Evolutionary conservation across 64 coral and sea anemone genomes (phyloP).

Genomic region (Montipora capricornis): DNA sequence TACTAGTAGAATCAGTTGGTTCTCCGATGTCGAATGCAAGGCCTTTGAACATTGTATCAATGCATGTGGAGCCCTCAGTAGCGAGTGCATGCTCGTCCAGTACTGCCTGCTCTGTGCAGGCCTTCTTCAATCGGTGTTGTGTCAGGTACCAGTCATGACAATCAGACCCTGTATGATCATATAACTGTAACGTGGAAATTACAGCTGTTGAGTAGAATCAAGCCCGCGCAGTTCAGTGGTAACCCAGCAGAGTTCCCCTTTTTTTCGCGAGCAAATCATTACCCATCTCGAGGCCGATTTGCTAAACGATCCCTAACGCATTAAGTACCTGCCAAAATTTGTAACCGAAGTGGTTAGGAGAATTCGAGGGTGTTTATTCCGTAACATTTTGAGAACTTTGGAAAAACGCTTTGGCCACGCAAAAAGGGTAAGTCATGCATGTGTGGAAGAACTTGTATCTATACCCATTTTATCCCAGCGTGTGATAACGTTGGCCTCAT

Average conservation of each 20-base stretch:
- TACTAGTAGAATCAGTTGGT: not conserved
- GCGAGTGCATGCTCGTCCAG: not conserved
- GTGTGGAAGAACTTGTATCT: conserved; percentile 2
- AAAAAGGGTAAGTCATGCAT: conserved; percentile 21
- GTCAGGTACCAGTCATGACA: not conserved
- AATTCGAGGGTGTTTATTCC: conserved; percentile 38
- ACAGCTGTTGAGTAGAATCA: conserved; percentile 5
- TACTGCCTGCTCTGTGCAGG: not conserved
- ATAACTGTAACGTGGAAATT: conserved; percentile 31
- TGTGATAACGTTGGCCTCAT: not conserved
- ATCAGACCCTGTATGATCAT: not conserved
- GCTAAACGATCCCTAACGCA: conserved; percentile 25
- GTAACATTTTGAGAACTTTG: conserved; percentile 6
- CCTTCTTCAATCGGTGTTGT: not conserved
- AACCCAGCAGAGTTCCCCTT: conserved; percentile 49
- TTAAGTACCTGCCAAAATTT: conserved; percentile 48
- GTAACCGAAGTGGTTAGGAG: conserved; percentile 6
- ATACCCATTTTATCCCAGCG: conserved; percentile 24
- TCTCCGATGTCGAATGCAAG: too few species aligned
- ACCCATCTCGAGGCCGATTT: conserved; percentile 27
- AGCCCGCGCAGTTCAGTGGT: conserved; percentile 20
- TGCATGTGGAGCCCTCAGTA: too few species aligned
- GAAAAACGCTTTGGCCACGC: conserved; percentile 25
- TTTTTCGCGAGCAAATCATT: not conserved
- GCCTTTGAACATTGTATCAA: too few species aligned